Conservation (phyloP, 1,140 invertebrate genomes). For the Leguminivora glycinivorella region DNA sequence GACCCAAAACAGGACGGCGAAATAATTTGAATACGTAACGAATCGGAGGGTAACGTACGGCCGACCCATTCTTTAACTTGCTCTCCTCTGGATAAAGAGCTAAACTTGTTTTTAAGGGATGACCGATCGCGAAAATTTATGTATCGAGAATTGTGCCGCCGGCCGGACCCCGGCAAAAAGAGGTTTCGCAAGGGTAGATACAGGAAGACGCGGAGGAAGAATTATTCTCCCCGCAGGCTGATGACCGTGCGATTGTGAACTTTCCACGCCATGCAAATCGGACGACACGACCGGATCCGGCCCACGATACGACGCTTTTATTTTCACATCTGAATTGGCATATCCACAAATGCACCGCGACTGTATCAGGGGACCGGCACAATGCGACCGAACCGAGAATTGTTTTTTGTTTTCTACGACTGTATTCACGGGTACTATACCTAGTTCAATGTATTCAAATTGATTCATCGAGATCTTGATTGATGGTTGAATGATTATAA, state of each 20-base stretch:
- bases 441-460: conserved; percentile 65
- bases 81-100: conserved; percentile 74
- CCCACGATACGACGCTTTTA: conserved; percentile 57
- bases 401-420: conserved; percentile 54
- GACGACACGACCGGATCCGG: conserved; percentile 58
- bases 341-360: conserved; percentile 45
- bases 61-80: conserved; percentile 73
- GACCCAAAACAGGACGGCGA: conserved; percentile 70
- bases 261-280: conserved; percentile 78
- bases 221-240: conserved; percentile 75
- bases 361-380: conserved; percentile 42
- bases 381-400: conserved; percentile 49
- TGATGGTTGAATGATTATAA: conserved; percentile 51
- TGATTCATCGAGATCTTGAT: conserved; percentile 59
- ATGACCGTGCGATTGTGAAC: conserved; percentile 79
- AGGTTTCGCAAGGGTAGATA: conserved; percentile 66
- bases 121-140: conserved; percentile 77
- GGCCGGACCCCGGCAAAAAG: conserved; percentile 68
- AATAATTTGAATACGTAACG: conserved; percentile 79
- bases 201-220: conserved; percentile 75
- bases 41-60: conserved; percentile 73
- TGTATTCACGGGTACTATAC: conserved; percentile 44
- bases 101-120: conserved; percentile 79
- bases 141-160: conserved; percentile 73
- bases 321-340: conserved; percentile 61